phyloP scores from a whole-genome alignment of 2,113 vertebrate genomes.

The Burhinus oedicnemus region DNA sequence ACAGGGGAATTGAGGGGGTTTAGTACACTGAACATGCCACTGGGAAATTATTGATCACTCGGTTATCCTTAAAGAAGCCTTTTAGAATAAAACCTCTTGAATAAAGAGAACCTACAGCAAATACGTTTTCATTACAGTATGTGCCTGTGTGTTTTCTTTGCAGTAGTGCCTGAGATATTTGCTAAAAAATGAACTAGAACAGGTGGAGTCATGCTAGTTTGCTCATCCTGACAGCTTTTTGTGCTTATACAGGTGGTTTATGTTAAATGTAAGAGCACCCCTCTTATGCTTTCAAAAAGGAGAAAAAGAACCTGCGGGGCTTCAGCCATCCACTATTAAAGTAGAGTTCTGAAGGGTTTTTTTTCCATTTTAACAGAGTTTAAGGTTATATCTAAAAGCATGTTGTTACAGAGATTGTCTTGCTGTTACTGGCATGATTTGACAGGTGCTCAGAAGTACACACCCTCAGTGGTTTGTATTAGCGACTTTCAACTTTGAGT shows the following conservation, averaged over 20 bases:
- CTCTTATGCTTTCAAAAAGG: background rate
- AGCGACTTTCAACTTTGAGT: background rate
- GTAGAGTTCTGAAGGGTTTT: background rate
- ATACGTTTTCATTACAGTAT: accelerated
- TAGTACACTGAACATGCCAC: accelerated
- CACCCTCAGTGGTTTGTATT: background rate
- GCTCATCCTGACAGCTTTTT: background rate
- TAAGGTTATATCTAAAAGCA: accelerated
- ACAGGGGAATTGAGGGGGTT: background rate
- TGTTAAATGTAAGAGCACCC: background rate
- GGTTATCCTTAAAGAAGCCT: background rate
- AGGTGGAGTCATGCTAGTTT: background rate
- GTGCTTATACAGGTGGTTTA: background rate
- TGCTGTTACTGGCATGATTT: accelerated
- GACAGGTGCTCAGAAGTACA: background rate
- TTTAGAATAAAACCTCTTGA: background rate
- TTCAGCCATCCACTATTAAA: background rate
- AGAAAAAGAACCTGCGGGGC: background rate
- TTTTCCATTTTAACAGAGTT: background rate
- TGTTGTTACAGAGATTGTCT: background rate
- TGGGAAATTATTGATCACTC: background rate
- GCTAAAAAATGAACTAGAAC: background rate
- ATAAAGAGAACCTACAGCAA: background rate
- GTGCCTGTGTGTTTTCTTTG: background rate
- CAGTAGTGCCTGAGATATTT: background rate